phyloP scores from a whole-genome alignment of 2,888 invertebrate genomes.

The Machimus atricapillus region DNA sequence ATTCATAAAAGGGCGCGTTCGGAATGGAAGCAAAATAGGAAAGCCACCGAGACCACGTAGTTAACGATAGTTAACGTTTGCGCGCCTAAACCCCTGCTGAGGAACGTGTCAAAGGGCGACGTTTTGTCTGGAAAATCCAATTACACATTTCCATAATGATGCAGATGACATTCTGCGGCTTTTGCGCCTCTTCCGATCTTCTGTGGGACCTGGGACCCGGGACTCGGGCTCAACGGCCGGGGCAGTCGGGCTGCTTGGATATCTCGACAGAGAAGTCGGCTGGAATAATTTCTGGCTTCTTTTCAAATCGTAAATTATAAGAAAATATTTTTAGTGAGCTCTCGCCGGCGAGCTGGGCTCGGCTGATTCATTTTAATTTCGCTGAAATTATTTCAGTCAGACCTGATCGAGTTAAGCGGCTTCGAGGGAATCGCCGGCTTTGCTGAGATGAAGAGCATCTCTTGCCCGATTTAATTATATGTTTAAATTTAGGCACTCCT shows the following conservation, averaged over 20 bases:
- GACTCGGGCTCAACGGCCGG: neutral
- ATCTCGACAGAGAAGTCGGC: neutral
- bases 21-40: neutral
- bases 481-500: neutral
- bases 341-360: neutral
- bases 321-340: slow-evolving; percentile 17
- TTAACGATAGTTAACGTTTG: slow-evolving; percentile 17
- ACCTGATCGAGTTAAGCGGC: neutral
- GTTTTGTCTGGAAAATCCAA: slow-evolving; percentile 41
- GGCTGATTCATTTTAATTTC: slow-evolving; percentile 9
- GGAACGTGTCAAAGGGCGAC: slow-evolving; percentile 30
- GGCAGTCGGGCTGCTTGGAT: neutral
- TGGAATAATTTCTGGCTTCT: slow-evolving; percentile 12
- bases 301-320: slow-evolving; percentile 35
- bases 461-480: neutral
- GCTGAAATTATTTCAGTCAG: slow-evolving; percentile 1
- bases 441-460: neutral
- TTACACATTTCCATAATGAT: slow-evolving; percentile 35
- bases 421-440: neutral
- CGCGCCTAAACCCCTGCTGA: slow-evolving; percentile 2
- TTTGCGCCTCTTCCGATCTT: neutral
- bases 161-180: slow-evolving; percentile 32
- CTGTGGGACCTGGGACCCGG: neutral
- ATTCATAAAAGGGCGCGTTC: neutral
- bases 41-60: neutral